A percentile compares a stretch with the other conserved stretches of the same genome.
phyloP scores from a whole-genome alignment of 2,797 vertebrate genomes.

The Fratercula arctica region DNA sequence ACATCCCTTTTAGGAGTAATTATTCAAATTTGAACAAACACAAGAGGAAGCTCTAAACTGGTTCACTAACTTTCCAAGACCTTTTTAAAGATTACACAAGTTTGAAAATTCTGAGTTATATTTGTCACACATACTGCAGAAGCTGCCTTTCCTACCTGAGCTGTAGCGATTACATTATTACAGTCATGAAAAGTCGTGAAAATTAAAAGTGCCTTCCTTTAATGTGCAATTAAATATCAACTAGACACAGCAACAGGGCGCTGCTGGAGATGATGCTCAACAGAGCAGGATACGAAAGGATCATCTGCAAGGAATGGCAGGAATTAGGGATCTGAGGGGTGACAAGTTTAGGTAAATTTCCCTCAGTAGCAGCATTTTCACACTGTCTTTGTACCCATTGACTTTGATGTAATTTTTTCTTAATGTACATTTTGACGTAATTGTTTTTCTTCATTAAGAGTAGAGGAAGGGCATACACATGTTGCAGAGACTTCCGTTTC shows the following conservation, averaged over 20 bases:
- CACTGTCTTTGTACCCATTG: neutral
- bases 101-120: conserved; percentile 3
- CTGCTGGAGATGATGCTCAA: neutral
- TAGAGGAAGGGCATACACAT: neutral
- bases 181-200: neutral
- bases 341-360: neutral
- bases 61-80: conserved; percentile 20
- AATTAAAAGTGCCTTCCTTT: neutral
- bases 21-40: neutral
- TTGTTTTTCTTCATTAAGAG: fast-evolving
- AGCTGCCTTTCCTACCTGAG: neutral
- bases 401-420: neutral
- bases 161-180: neutral
- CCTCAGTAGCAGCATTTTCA: neutral
- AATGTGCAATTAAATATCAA: neutral
- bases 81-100: neutral
- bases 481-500: neutral
- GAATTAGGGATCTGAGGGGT: neutral
- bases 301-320: neutral
- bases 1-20: neutral
- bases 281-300: neutral
- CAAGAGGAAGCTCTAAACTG: conserved; percentile 26
- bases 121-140: neutral
- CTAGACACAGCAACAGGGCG: fast-evolving
- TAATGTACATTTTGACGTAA: neutral